These are phyloP conservation scores for Hemiprocne comata DNA, from an alignment of 2,113 vertebrate genomes.

Conservation along the genomic window DNA sequence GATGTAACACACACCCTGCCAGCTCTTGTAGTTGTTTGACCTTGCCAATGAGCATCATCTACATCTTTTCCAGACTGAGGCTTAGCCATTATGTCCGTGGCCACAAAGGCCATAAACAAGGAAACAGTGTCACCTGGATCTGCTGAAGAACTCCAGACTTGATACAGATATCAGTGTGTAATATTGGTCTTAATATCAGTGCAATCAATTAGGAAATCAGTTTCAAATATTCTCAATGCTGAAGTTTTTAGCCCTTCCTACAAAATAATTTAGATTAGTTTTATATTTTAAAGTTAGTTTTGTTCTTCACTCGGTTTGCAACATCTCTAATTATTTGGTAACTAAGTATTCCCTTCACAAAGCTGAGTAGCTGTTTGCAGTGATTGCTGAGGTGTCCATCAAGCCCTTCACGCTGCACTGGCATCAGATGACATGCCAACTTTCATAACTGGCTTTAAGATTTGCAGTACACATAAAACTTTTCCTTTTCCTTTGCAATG, in stretches of 20 bases:
- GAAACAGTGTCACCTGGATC: background rate
- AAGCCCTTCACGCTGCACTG: background rate
- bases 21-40: constrained; percentile 21
- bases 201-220: background rate
- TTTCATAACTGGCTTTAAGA: background rate
- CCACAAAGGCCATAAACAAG: background rate
- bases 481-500: background rate
- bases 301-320: background rate
- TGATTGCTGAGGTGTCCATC: background rate
- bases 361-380: background rate
- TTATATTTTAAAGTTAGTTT: background rate
- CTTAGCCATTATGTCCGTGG: background rate
- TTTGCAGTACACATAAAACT: background rate
- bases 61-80: background rate
- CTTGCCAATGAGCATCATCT: constrained; percentile 35
- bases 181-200: background rate
- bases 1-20: background rate
- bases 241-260: background rate
- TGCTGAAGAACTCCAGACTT: background rate
- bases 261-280: background rate
- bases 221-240: background rate
- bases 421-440: background rate
- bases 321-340: background rate
- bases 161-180: background rate
- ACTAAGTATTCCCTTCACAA: background rate